phyloP scores from a whole-genome alignment of 2,797 vertebrate genomes.

The Acanthurus leucopareius region DNA sequence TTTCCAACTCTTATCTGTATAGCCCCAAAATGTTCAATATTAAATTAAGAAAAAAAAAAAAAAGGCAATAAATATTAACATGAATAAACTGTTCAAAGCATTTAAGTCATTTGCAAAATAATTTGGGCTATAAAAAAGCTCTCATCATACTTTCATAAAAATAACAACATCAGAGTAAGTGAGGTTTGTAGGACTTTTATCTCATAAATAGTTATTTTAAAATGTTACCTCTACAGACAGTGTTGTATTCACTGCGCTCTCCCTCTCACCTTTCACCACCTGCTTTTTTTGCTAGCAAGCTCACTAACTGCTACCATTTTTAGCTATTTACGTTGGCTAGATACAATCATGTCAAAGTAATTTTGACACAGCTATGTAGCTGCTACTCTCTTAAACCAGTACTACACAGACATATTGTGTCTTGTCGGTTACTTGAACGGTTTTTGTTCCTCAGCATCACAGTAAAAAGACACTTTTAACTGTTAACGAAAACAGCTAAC shows the following conservation, averaged over 20 bases:
- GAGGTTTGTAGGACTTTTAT: neutral
- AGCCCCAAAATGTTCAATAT: constrained; percentile 37
- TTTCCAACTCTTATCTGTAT: constrained; percentile 6
- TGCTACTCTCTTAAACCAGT: neutral
- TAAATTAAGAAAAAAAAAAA: constrained; percentile 2
- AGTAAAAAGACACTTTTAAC: neutral
- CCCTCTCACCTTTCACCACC: neutral
- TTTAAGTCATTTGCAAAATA: neutral
- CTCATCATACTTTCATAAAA: neutral
- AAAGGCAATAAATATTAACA: neutral
- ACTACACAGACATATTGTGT: neutral
- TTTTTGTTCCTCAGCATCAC: neutral
- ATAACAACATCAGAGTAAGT: neutral
- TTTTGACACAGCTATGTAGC: neutral
- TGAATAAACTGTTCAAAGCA: constrained; percentile 9
- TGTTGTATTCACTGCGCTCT: neutral
- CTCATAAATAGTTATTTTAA: neutral
- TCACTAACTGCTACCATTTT: neutral
- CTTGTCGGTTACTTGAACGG: neutral
- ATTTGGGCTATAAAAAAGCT: neutral
- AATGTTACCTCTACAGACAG: neutral
- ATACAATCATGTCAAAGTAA: neutral
- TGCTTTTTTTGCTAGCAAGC: neutral
- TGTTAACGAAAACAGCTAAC: neutral
- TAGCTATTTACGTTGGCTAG: neutral